phyloP scores from a whole-genome alignment of 2,888 invertebrate genomes.

The Philopedon plagiatum region DNA sequence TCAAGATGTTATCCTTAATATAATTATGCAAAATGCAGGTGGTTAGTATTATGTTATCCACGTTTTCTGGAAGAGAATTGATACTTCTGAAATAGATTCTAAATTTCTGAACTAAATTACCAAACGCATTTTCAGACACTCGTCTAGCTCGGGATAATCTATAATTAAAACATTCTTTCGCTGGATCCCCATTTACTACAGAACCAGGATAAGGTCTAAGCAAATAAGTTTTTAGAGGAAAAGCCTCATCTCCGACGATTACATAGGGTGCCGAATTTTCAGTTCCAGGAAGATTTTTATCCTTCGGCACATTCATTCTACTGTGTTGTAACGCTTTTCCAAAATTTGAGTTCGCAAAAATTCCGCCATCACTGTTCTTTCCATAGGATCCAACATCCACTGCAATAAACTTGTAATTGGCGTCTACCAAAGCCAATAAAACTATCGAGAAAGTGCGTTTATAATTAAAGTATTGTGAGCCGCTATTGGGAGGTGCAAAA shows the following conservation, averaged over 20 bases:
- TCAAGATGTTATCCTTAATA: conserved; percentile 14
- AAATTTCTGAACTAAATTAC: conserved; percentile 50
- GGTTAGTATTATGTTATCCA: conserved; percentile 17
- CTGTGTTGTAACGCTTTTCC: conserved; percentile 46
- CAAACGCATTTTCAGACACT: conserved; percentile 59
- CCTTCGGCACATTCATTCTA: conserved; percentile 21
- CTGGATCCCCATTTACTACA: not conserved
- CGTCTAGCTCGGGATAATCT: conserved; percentile 60
- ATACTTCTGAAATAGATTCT: not conserved
- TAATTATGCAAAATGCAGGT: conserved; percentile 19
- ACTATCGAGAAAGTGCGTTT: conserved; percentile 26
- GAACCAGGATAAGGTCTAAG: conserved; percentile 18
- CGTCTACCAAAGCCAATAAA: conserved; percentile 53
- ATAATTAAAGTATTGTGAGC: conserved; percentile 55
- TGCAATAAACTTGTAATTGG: conserved; percentile 56
- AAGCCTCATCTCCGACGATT: no score
- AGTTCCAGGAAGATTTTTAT: conserved; percentile 17
- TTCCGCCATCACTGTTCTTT: conserved; percentile 57
- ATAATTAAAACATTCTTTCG: conserved; percentile 56
- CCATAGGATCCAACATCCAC: conserved; percentile 59
- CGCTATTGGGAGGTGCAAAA: conserved; percentile 50
- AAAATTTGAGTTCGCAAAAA: conserved; percentile 54
- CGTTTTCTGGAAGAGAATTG: conserved; percentile 8
- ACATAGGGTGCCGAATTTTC: conserved; percentile 19
- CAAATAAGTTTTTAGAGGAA: conserved; percentile 18